Evolutionary conservation across 2,888 invertebrate species (phyloP), one percentile per base, ranked within the genome.

Genomic region (Hedychridium roseum): DNA sequence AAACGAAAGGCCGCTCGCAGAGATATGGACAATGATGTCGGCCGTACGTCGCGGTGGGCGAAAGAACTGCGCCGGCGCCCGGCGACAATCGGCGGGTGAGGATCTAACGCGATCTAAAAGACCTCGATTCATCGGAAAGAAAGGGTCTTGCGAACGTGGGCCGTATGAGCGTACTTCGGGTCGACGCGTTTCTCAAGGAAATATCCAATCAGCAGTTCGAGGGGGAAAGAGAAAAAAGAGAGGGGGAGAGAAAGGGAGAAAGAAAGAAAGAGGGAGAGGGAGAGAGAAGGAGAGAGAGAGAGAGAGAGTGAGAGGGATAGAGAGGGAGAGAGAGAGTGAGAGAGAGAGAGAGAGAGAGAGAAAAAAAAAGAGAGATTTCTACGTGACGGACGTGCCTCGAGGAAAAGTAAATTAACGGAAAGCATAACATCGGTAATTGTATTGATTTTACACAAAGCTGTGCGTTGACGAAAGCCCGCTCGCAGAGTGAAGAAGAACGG

Each of bases 61-160:
- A 78, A 78, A 78, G 78, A 78, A 77, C 71, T 73, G 78, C 73
- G 78, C 73, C 77, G 68, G 68, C 70, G 76, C 71, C 71, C 72
- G 71, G 73, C 70, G 68, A 73, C 70, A n/a, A n/a, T n/a, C n/a
- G n/a, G n/a, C 60, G 57, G 61, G 58, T 57, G 57, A 65, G 61
- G 60, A 65, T 60, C 58, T 40, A 31, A 7, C 18, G 7, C 41
- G 15, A 38, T 26, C 31, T 21, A 21, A 37, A 16, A 14, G n/a
- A 36, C 32, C 23, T 23, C 9, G 27, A 9, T n/a, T n/a, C n/a
- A n/a, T n/a, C n/a, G n/a, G n/a, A 31, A 16, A 44, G 23, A 21
- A 54, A 44, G 11, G 60, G 58, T 58, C 62, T 60, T 60, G 60
- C 58, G 62, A 58, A 46, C 55, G 55, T 26, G 43, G 18, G 11